Conservation (phyloP, 1,140 invertebrate genomes). For the Lasioglossum baleicum region DNA sequence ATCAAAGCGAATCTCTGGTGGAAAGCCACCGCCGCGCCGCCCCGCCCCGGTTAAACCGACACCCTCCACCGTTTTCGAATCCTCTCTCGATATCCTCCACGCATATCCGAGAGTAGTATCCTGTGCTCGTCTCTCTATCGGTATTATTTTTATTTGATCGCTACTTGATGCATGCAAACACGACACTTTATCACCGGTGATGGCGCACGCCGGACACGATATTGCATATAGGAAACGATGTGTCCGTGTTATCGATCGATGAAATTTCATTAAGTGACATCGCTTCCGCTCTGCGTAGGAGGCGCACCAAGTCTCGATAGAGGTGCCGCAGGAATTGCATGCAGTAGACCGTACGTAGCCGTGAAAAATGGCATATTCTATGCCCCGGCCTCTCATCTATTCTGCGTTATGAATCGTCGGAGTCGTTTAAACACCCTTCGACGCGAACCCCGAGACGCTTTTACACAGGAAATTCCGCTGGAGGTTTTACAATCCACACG, state of each 20-base stretch:
- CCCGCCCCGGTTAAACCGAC: too few relatives aligned
- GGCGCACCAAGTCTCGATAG: constrained; percentile 6
- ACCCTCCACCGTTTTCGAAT: too few relatives aligned
- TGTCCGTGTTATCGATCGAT: constrained; percentile 51
- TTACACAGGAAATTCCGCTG: too few relatives aligned
- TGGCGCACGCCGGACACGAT: constrained; percentile 36
- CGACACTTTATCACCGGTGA: constrained; percentile 20
- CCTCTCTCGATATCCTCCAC: too few relatives aligned
- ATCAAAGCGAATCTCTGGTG: constrained; percentile 10
- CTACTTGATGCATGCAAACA: constrained; percentile 10
- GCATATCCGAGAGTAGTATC: too few relatives aligned
- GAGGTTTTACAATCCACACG: too few relatives aligned
- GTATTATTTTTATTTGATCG: constrained; percentile 28
- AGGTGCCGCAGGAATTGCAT: constrained; percentile 30
- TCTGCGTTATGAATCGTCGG: constrained; percentile 1
- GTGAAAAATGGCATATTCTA: constrained; percentile 9
- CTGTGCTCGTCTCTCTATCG: not conserved
- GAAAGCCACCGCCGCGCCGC: not conserved
- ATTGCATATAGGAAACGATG: constrained; percentile 59
- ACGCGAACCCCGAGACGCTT: too few relatives aligned
- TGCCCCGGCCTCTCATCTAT: not conserved
- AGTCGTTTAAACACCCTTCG: constrained; percentile 29
- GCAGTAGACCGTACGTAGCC: not conserved
- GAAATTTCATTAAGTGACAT: constrained; percentile 63
- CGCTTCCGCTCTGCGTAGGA: constrained; percentile 31